phyloP scores from a whole-genome alignment of 1,140 invertebrate genomes.

The Aethina tumida region DNA sequence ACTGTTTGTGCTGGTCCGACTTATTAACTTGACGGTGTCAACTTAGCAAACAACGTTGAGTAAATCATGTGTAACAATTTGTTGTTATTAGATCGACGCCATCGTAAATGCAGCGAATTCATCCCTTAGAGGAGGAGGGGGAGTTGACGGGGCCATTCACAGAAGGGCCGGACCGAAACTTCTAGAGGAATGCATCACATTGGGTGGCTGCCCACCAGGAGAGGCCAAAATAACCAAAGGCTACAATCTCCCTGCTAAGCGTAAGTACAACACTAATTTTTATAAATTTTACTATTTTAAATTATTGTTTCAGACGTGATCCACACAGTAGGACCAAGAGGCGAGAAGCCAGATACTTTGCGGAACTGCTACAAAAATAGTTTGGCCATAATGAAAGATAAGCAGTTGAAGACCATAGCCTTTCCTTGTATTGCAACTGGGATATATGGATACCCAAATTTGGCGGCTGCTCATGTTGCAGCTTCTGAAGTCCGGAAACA shows the following conservation, averaged over 20 bases:
- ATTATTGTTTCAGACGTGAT: constrained; percentile 59
- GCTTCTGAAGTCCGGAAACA: constrained; percentile 54
- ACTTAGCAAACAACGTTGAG: constrained; percentile 4
- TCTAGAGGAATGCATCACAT: constrained; percentile 58
- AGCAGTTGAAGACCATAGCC: constrained; percentile 58
- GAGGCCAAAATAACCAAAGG: constrained; percentile 74
- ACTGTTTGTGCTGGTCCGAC: constrained; percentile 7
- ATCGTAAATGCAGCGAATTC: constrained; percentile 91
- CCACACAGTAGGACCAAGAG: constrained; percentile 72
- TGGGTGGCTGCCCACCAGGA: constrained; percentile 65
- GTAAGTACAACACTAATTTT: constrained; percentile 36
- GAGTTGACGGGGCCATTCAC: constrained; percentile 85
- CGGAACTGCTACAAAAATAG: constrained; percentile 59
- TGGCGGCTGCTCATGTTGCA: constrained; percentile 63
- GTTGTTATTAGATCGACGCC: constrained; percentile 56
- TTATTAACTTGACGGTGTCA: constrained; percentile 7
- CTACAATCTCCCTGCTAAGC: constrained; percentile 68
- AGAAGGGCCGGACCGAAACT: constrained; percentile 57
- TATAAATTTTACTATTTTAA: constrained; percentile 2
- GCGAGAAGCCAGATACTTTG: constrained; percentile 55
- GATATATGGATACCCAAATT: constrained; percentile 75
- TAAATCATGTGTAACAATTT: constrained; percentile 4
- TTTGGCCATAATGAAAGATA: constrained; percentile 47
- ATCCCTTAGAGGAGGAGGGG: constrained; percentile 67
- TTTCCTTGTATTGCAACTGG: constrained; percentile 85